phyloP scores from a whole-genome alignment of 2,113 vertebrate genomes.

The Elgaria multicarinata region DNA sequence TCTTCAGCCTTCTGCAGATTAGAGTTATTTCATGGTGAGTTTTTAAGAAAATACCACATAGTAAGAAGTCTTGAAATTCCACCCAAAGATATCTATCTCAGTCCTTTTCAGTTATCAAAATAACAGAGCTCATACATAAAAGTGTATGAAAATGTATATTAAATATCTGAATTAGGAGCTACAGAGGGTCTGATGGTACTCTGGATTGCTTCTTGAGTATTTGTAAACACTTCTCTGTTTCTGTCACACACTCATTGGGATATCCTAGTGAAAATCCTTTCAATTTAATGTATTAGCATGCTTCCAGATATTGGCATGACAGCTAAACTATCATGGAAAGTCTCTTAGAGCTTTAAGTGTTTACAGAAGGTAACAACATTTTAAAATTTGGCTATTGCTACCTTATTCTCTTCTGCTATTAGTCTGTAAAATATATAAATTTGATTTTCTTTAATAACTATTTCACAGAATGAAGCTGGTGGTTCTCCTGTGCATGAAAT shows the following conservation, averaged over 20 bases:
- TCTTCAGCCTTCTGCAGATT: not conserved
- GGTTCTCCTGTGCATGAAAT: slow-evolving; percentile 86
- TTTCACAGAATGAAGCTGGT: slow-evolving; percentile 77
- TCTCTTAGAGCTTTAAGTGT: not conserved
- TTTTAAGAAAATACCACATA: not conserved
- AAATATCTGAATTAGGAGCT: not conserved
- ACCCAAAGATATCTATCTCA: not conserved
- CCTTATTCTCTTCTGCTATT: fast-evolving
- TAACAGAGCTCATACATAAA: not conserved
- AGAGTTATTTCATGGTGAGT: not conserved
- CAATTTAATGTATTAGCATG: not conserved
- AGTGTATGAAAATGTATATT: not conserved
- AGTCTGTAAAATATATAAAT: not conserved
- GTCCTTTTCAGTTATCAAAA: not conserved
- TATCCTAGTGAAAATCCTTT: not conserved
- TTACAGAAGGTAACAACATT: not conserved
- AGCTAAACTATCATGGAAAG: not conserved
- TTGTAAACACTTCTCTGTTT: not conserved
- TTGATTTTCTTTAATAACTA: slow-evolving; percentile 21
- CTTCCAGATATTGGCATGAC: not conserved
- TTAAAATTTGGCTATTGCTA: not conserved
- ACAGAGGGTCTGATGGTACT: not conserved
- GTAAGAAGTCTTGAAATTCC: not conserved
- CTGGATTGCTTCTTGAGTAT: not conserved
- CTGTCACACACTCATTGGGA: not conserved